Conservation (phyloP, 2,797 vertebrate species). For the Bovichtus diacanthus region DNA sequence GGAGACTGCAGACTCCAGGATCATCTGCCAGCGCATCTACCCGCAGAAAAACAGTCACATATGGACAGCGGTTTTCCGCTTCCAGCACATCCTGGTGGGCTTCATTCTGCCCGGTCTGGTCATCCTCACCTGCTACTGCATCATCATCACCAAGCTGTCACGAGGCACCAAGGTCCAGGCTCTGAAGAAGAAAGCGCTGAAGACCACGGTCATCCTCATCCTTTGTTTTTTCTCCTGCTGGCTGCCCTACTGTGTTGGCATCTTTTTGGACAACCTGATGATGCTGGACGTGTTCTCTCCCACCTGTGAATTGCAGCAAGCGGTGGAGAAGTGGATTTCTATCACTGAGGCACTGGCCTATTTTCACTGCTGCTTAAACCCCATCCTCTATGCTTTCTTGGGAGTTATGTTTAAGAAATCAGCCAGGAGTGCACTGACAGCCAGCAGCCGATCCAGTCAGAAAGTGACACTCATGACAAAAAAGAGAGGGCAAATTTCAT, state of each 20-base stretch:
- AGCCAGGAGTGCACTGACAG: constrained; percentile 89
- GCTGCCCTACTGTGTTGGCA: constrained; percentile 94
- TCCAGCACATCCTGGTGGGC: constrained; percentile 95
- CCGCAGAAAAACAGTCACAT: constrained; percentile 70
- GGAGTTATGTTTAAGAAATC: constrained; percentile 97
- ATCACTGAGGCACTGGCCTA: constrained; percentile 95
- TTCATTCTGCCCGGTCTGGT: constrained; percentile 94
- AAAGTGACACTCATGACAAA: constrained; percentile 92
- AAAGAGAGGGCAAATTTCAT: constrained; percentile 93
- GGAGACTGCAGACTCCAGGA: constrained; percentile 58
- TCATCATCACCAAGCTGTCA: constrained; percentile 94
- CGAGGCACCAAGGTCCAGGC: constrained; percentile 89
- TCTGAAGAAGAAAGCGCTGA: constrained; percentile 95
- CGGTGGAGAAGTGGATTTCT: constrained; percentile 91
- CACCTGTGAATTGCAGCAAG: constrained; percentile 86
- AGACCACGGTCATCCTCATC: constrained; percentile 96
- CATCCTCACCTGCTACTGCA: constrained; percentile 96
- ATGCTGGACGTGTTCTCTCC: constrained; percentile 84
- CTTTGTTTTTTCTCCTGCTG: constrained; percentile 96
- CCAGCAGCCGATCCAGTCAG: constrained; percentile 92
- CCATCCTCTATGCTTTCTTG: constrained; percentile 97
- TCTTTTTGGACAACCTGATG: constrained; percentile 92
- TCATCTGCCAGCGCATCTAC: constrained; percentile 91
- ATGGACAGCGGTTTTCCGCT: constrained; percentile 91
- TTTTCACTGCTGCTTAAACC: constrained; percentile 98